Base-by-base conservation (phyloP, 1,140 invertebrate species). In the Cyclina sinensis region DNA sequence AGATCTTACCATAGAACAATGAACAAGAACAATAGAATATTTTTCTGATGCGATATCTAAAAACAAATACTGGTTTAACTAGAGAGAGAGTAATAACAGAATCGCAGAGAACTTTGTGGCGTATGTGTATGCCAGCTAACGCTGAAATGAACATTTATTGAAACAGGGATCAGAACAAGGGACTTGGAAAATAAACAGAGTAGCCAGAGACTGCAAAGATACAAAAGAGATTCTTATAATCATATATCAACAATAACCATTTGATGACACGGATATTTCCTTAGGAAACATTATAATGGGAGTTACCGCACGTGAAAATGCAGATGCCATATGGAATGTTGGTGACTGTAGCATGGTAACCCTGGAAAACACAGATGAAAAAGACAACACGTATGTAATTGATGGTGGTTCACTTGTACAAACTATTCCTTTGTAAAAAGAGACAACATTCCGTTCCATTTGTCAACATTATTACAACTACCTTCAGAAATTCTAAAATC, bases 21-120 rank as follows among this genome's bases (percentile, higher is more conserved):
- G n/a, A n/a, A n/a, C n/a, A n/a, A n/a, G n/a, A n/a, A n/a, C n/a
- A n/a, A n/a, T n/a, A n/a, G n/a, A n/a, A n/a, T n/a, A n/a, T n/a
- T 32, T 62, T 78, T 7, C 65, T 91, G 27, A 91, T 91, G 92
- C 88, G 90, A 57, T 85, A 93, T 37, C 94, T 96, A 91, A 96
- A 95, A 84, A 95, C 92, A 80, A 84, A 84, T 87, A 94, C 95
- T 86, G 92, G 92, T 18, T 35, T 94, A 21, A 94, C 91, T 0
- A 68, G 70, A 39, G 51, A 73, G 24, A 12, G 43, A 5, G 70
- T 70, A 0, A 46, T 86, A 32, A 14, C 30, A 39, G 35, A 78
- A 1, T 21, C 5, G 12, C 70, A 86, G 21, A n/a, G 68, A n/a
- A 16, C 35, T 11, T 30, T 65, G 21, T 90, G 78, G 83, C 24